These are phyloP conservation scores for Xenus cinereus DNA, from an alignment of 2,113 vertebrate species.

Conservation along the genomic window DNA sequence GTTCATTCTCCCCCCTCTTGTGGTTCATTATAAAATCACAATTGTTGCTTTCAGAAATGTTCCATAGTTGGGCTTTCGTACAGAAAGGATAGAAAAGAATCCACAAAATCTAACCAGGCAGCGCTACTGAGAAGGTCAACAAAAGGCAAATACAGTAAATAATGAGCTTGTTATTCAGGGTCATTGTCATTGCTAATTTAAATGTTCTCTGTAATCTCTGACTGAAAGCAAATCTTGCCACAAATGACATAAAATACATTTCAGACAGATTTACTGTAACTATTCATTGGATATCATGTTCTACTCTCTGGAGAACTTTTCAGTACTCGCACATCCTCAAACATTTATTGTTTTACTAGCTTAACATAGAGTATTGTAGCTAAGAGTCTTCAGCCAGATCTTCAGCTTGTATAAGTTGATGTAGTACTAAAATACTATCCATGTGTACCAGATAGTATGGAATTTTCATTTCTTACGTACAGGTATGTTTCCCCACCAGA, in stretches of 20 bases:
- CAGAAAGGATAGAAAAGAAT: neutral
- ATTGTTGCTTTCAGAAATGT: conserved; percentile 31
- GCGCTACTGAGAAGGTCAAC: neutral
- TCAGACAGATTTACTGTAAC: neutral
- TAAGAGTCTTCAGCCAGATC: neutral
- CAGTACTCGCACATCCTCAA: neutral
- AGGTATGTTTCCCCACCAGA: neutral
- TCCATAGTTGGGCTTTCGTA: neutral
- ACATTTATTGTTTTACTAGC: neutral
- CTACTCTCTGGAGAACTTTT: neutral
- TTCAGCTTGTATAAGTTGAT: neutral
- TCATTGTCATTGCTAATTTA: conserved; percentile 1
- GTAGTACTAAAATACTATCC: neutral
- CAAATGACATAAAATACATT: neutral
- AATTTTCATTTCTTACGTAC: neutral
- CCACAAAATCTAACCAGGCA: neutral
- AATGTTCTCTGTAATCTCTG: neutral
- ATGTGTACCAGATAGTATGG: neutral
- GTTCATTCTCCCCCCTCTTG: conserved; percentile 79
- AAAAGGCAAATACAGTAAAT: conserved; percentile 33
- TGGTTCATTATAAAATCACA: conserved; percentile 77
- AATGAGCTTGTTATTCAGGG: neutral
- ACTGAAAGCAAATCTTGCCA: neutral
- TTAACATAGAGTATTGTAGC: neutral
- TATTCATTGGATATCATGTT: neutral